These are phyloP conservation scores for Amia ocellicauda DNA, from an alignment of 2,113 vertebrate species.

Conservation along the genomic window DNA sequence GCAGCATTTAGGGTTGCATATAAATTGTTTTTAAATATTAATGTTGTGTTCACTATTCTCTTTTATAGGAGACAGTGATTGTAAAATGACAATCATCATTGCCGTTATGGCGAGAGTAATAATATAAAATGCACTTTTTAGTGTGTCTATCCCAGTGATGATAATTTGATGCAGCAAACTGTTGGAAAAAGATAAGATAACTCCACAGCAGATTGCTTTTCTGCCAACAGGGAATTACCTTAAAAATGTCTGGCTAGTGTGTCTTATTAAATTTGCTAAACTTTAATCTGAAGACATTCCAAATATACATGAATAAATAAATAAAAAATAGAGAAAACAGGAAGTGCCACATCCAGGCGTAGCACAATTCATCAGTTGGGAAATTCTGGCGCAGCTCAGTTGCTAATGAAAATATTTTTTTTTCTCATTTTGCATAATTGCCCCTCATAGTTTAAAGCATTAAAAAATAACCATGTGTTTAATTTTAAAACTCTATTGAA, in stretches of 20 bases:
- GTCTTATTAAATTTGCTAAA: slow-evolving; percentile 13
- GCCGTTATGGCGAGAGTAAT: background rate
- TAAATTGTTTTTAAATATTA: background rate
- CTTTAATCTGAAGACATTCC: slow-evolving; percentile 2
- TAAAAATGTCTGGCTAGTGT: background rate
- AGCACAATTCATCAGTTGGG: slow-evolving; percentile 13
- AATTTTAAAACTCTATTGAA: background rate
- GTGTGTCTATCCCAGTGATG: background rate
- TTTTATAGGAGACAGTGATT: background rate
- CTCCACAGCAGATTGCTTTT: background rate
- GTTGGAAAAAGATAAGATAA: background rate
- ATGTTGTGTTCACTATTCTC: background rate
- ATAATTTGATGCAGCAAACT: slow-evolving; percentile 3
- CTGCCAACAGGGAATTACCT: slow-evolving; percentile 5
- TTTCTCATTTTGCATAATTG: background rate
- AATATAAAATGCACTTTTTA: slow-evolving; percentile 4
- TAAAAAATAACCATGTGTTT: background rate
- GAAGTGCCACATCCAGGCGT: background rate
- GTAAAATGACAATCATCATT: too few relatives aligned
- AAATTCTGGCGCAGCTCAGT: slow-evolving; percentile 18
- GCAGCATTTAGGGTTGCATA: too few relatives aligned
- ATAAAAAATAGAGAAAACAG: background rate
- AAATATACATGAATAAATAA: background rate
- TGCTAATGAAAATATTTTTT: background rate
- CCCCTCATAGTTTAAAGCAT: background rate